A percentile compares a stretch with the other conserved stretches of the same genome.
Conservation (phyloP, 2,113 vertebrate species). For the Ictidomys tridecemlineatus region DNA sequence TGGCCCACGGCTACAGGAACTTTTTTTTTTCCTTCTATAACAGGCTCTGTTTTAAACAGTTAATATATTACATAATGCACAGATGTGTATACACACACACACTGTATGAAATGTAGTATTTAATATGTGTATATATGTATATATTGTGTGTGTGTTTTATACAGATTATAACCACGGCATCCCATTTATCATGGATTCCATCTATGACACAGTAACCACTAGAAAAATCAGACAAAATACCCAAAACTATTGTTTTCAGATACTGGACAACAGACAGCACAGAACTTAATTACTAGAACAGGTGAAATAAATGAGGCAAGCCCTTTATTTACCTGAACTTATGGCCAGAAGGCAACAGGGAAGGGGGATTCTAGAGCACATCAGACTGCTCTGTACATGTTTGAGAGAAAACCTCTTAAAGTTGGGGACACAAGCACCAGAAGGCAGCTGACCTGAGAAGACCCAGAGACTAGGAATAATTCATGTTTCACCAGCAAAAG, state of each 20-base stretch:
- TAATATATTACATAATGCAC: neutral
- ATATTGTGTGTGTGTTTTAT: neutral
- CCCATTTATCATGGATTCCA: neutral
- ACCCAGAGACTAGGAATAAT: neutral
- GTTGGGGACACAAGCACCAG: neutral
- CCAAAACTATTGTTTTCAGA: neutral
- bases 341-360: neutral
- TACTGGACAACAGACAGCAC: neutral
- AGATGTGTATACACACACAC: too few relatives aligned
- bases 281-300: neutral
- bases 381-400: neutral
- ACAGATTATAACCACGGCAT: neutral
- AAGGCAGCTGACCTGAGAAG: neutral
- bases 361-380: neutral
- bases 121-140: neutral
- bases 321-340: neutral
- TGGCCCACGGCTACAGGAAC: neutral
- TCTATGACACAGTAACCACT: neutral
- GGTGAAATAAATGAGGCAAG: neutral
- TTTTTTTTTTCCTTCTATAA: neutral
- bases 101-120: neutral
- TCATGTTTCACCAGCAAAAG: neutral
- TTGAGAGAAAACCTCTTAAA: neutral
- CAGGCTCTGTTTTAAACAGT: neutral
- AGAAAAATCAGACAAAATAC: slow-evolving; percentile 10